These are phyloP conservation scores for Alces alces DNA, from an alignment of 2,113 vertebrate genomes.

Conservation along the genomic window DNA sequence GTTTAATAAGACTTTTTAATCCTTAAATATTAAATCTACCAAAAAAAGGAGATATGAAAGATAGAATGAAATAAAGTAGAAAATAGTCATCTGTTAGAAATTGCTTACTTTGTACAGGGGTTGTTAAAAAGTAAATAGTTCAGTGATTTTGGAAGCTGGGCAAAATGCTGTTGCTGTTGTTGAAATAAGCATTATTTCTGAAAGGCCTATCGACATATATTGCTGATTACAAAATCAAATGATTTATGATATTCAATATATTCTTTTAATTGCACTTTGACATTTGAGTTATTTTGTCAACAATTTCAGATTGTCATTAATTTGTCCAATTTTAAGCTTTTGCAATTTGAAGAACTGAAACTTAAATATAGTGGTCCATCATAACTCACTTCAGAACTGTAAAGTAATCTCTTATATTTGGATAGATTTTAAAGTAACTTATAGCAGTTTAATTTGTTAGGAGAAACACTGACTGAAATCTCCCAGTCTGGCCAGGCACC, in stretches of 20 bases:
- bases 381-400: neutral
- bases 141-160: neutral
- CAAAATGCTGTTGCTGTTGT: neutral
- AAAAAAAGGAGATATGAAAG: neutral
- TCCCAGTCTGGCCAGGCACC: neutral
- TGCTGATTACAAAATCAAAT: neutral
- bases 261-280: neutral
- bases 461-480: neutral
- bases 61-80: neutral
- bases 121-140: neutral
- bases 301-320: neutral
- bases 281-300: neutral
- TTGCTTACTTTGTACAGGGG: neutral
- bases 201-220: neutral
- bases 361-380: neutral
- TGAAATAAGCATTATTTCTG: neutral
- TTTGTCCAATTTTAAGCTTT: neutral
- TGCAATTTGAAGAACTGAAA: neutral
- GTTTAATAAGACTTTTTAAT: neutral
- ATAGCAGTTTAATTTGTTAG: neutral
- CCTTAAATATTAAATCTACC: neutral
- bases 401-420: neutral
- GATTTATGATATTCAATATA: neutral
- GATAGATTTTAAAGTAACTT: neutral
- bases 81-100: neutral